Conservation (phyloP, 2,888 invertebrate species). For the Platerodrilus igneus region DNA sequence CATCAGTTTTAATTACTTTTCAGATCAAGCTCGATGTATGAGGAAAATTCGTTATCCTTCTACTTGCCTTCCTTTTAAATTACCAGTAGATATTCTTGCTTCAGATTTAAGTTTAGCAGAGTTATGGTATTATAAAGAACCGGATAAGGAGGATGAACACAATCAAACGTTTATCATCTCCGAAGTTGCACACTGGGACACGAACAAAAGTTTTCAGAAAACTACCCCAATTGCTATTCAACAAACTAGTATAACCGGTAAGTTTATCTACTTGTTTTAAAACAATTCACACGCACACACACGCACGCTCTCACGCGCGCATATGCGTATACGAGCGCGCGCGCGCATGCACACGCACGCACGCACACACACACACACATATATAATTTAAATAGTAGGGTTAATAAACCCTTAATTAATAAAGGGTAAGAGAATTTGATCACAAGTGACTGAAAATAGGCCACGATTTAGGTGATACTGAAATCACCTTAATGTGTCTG, state of each 20-base stretch:
- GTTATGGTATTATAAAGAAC: constrained; percentile 74
- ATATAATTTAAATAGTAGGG: no score
- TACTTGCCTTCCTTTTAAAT: constrained; percentile 71
- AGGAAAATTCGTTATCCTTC: constrained; percentile 56
- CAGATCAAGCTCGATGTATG: constrained; percentile 53
- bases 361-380: no score
- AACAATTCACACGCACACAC: no score
- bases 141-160: constrained; percentile 59
- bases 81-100: constrained; percentile 69
- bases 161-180: constrained; percentile 75
- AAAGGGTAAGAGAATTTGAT: no score
- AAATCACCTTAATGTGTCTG: no score
- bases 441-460: no score
- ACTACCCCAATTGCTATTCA: constrained; percentile 76
- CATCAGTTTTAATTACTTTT: constrained; percentile 23
- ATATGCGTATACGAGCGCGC: no score
- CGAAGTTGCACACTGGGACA: constrained; percentile 72
- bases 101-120: constrained; percentile 74
- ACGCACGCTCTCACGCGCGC: no score
- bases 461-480: no score
- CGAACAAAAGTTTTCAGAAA: constrained; percentile 65
- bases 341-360: no score
- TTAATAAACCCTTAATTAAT: no score
- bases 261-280: no score
- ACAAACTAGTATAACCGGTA: constrained; percentile 66